Conservation (phyloP, 2,888 invertebrate species). For the Exephanes ischioxanthus region DNA sequence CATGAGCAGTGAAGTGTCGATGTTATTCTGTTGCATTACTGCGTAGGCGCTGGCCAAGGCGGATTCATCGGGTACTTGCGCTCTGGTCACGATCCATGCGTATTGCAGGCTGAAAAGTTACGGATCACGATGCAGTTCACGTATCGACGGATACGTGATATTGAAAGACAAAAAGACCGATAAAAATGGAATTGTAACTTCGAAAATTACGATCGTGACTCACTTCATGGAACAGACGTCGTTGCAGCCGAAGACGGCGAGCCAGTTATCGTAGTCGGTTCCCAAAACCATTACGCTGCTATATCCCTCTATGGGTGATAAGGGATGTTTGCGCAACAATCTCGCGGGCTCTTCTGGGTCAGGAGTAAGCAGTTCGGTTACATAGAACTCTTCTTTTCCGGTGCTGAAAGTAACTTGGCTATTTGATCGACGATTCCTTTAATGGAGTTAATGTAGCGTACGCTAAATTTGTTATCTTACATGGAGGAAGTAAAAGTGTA, state of each 20-base stretch:
- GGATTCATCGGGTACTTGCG: not conserved
- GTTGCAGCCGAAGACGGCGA: not conserved
- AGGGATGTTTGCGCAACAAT: not conserved
- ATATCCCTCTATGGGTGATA: not conserved
- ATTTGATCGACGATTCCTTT: not conserved
- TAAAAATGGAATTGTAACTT: not conserved
- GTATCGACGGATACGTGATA: not conserved
- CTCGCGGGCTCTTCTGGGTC: not conserved
- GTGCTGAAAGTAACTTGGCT: not conserved
- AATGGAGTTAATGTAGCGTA: not conserved
- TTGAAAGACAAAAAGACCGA: not conserved
- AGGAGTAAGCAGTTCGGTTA: not conserved
- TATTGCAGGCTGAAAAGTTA: not conserved
- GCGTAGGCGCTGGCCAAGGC: not conserved
- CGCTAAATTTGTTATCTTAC: slow-evolving; percentile 79
- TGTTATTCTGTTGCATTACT: not conserved
- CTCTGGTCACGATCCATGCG: slow-evolving; percentile 1
- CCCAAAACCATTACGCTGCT: not conserved
- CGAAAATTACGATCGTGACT: not conserved
- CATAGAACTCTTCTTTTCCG: not conserved
- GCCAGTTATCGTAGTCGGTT: not conserved
- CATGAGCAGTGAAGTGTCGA: not conserved
- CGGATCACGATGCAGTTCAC: not conserved
- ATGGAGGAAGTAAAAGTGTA: slow-evolving; percentile 85
- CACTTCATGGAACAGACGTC: not conserved